Evolutionary conservation across 2,113 vertebrate genomes (phyloP).

Genomic region (Mandrillus leucophaeus): DNA sequence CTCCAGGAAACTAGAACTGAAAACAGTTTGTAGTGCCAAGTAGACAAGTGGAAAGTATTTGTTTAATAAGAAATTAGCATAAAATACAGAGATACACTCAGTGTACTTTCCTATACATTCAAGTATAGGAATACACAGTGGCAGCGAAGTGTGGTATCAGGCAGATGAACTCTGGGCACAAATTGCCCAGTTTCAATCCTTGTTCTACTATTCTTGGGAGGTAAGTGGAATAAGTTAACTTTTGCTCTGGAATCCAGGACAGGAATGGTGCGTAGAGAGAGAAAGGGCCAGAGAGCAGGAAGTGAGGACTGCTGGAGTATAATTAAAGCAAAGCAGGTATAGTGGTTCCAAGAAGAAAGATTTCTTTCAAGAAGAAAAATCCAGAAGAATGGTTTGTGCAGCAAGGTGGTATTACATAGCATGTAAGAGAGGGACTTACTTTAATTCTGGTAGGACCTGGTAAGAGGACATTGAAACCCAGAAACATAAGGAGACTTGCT

Average conservation of each 20-base stretch:
- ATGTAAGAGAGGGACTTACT: not conserved
- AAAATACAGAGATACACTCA: not conserved
- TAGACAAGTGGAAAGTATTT: not conserved
- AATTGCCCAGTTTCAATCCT: not conserved
- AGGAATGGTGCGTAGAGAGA: not conserved
- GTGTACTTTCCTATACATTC: not conserved
- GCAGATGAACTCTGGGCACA: not conserved
- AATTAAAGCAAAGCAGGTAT: not conserved
- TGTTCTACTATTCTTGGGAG: not conserved
- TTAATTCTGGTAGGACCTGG: not conserved
- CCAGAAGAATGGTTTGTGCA: not conserved
- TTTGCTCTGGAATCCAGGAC: not conserved
- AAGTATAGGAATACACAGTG: not conserved
- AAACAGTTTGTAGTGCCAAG: not conserved
- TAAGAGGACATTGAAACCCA: conserved; percentile 1
- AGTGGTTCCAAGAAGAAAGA: not conserved
- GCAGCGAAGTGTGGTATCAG: not conserved
- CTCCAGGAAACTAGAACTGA: not conserved
- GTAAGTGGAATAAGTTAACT: not conserved
- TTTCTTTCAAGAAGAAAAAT: not conserved
- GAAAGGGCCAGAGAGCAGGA: not conserved
- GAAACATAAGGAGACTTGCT: not conserved
- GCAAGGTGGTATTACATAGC: accelerated
- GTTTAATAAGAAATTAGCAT: not conserved
- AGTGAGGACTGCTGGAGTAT: not conserved